These are phyloP conservation scores for Lagocephalus sceleratus DNA, from an alignment of 2,797 vertebrate species.

Conservation along the genomic window DNA sequence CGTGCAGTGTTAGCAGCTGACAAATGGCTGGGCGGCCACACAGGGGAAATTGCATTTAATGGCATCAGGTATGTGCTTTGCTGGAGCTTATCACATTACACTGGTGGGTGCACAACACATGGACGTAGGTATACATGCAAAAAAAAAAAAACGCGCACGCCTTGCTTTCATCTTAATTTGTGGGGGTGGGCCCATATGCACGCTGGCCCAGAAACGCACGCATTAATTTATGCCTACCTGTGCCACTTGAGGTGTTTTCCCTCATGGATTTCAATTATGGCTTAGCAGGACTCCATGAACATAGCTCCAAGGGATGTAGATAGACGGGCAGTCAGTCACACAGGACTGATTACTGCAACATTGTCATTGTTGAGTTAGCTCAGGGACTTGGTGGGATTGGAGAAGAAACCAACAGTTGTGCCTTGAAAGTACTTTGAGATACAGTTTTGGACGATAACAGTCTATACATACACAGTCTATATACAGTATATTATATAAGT, in stretches of 20 bases:
- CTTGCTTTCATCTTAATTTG: constrained; percentile 36
- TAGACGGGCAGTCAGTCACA: constrained; percentile 4
- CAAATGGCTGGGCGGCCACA: constrained; percentile 77
- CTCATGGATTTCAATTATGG: constrained; percentile 61
- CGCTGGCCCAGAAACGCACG: constrained; percentile 40
- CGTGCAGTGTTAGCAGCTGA: constrained; percentile 81
- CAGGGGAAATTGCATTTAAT: constrained; percentile 80
- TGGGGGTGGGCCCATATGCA: constrained; percentile 8
- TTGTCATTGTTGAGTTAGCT: neutral
- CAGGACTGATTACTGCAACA: constrained; percentile 1
- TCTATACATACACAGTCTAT: too few relatives aligned
- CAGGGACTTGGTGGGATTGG: neutral
- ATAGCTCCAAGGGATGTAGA: constrained; percentile 18
- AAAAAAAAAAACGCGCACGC: constrained; percentile 27
- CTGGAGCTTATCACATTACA: constrained; percentile 76
- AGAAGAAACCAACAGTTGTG: constrained; percentile 1
- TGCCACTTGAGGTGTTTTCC: constrained; percentile 68
- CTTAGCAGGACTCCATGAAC: constrained; percentile 31
- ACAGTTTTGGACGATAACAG: neutral
- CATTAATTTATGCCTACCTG: constrained; percentile 57
- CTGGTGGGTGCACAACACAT: constrained; percentile 57
- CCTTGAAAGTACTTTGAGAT: neutral
- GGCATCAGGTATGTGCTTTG: constrained; percentile 80
- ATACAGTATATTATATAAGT: neutral
- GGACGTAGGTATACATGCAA: constrained; percentile 18